phyloP scores from a whole-genome alignment of 2,797 vertebrate genomes.

The Florisuga fusca region DNA sequence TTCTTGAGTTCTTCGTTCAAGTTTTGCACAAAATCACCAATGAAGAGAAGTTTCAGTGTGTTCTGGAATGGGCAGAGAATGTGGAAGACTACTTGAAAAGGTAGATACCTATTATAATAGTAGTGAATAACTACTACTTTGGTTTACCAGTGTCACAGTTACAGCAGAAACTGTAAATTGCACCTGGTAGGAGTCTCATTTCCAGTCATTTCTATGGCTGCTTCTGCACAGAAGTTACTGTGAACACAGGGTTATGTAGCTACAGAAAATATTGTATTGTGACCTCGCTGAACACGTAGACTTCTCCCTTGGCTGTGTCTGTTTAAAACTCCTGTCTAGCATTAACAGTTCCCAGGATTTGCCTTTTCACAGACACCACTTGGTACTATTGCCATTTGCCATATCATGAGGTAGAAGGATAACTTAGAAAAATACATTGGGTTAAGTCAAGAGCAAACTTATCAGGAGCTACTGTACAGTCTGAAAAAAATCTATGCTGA shows the following conservation, averaged over 20 bases:
- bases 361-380: background rate
- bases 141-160: background rate
- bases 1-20: conserved; percentile 87
- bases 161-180: background rate
- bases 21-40: conserved; percentile 86
- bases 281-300: background rate
- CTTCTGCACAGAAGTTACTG: background rate
- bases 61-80: conserved; percentile 81
- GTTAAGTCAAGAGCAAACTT: background rate
- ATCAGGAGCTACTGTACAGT: background rate
- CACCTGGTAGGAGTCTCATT: background rate
- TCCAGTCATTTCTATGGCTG: background rate
- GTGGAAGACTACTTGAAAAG: conserved; percentile 82
- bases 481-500: background rate
- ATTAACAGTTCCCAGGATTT: background rate
- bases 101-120: conserved; percentile 67
- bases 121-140: background rate
- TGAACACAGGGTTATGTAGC: background rate
- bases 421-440: background rate
- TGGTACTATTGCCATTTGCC: background rate
- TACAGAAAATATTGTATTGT: background rate
- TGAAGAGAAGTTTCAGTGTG: conserved; percentile 82
- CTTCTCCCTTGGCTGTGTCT: background rate
- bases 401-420: background rate
- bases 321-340: background rate